These are phyloP conservation scores for Ceryle rudis DNA, from an alignment of 2,797 vertebrate species.

Conservation along the genomic window DNA sequence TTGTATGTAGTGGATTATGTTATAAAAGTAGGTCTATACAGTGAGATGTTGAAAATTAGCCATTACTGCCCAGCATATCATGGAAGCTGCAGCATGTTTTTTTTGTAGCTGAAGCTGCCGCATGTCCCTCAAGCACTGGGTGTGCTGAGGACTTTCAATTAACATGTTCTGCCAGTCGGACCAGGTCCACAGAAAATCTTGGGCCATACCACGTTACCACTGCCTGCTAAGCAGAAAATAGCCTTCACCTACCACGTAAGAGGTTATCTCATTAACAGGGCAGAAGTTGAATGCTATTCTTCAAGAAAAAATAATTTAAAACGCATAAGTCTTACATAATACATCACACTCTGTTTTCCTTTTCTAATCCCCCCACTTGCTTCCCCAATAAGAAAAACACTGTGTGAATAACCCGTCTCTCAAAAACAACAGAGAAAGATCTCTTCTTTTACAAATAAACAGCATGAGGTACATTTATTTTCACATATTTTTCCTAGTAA, in stretches of 20 bases:
- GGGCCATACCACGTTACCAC: rapidly evolving
- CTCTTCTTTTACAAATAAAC: not conserved
- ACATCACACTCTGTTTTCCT: not conserved
- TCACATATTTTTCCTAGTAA: not conserved
- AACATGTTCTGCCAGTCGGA: not conserved
- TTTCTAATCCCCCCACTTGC: not conserved
- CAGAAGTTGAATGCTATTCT: not conserved
- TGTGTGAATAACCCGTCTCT: not conserved
- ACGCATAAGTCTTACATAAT: not conserved
- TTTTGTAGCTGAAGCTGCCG: not conserved
- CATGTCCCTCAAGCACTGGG: rapidly evolving
- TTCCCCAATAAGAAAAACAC: not conserved
- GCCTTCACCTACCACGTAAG: not conserved
- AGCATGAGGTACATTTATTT: not conserved
- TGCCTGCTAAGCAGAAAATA: not conserved
- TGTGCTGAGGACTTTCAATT: not conserved
- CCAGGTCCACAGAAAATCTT: not conserved
- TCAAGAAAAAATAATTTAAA: not conserved
- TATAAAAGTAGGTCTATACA: not conserved
- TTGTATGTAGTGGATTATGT: not conserved
- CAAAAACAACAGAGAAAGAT: not conserved
- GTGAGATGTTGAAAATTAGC: not conserved
- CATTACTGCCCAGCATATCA: not conserved
- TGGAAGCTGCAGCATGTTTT: rapidly evolving
- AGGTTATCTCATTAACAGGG: not conserved